Base-by-base conservation (phyloP, 2,888 invertebrate genomes). In the Spodoptera exigua region DNA sequence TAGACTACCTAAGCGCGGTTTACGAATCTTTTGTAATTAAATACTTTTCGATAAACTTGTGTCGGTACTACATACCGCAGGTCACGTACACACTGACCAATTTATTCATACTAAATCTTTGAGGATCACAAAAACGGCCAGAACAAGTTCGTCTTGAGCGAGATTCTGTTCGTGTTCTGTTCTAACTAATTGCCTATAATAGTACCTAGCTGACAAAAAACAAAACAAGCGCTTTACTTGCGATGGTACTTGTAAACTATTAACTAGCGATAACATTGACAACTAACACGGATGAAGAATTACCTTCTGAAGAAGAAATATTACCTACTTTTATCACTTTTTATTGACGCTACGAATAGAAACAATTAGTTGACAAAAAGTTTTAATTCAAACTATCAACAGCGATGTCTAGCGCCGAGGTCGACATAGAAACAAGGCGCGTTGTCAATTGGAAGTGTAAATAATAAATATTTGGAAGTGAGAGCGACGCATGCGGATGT, bases 381-480 rank as follows among this genome's bases (percentile, higher is more conserved):
- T 61, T 70, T 65, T 56, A 68, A 65, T 70, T 64, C 36, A 40
- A 58, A 61, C 61, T 46, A 69, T 73, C 52, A 68, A 66, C 45
- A 62, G 56, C 47, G 41, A 39, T 46, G 45, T 55, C 45, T 34
- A n/a, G 36, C 46, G 40, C 57, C 47, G 58, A 62, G 62, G 61
- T 77, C 62, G 65, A 67, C 69, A 48, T 74, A 65, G 76, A 70
- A 67, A 75, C 73, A 78, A 62, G 62, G 64, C 47, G 47, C 78
- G 77, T 85, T 80, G 80, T 79, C 82, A 83, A 83, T 81, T 77
- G 74, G 60, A 79, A 80, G 70, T 59, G 76, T 82, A 86, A 87
- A 89, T 81, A 85, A 81, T 83, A 88, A 89, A 89, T 86, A 88
- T 88, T 89, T 89, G 81, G 81, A 75, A 79, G 83, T 80, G 76